Base-by-base conservation (phyloP, 1,140 invertebrate species). In the Patella vulgata region DNA sequence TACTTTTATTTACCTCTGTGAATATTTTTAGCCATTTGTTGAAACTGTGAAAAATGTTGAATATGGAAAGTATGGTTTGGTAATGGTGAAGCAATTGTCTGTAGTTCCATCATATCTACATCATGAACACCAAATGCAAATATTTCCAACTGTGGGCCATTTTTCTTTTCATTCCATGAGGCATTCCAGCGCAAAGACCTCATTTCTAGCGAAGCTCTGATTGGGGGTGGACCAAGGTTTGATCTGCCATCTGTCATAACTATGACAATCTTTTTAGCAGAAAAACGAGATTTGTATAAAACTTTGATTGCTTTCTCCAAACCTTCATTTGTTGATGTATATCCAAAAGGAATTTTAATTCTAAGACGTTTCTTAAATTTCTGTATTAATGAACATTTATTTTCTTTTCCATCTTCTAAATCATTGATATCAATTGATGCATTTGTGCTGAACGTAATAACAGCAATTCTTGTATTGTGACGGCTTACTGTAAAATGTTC, bases 121-220 rank as follows among this genome's bases (percentile, higher is more conserved):
- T 71, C 55, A 42, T 72, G 59, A 14, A 76, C 61, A 8, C 74
- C 74, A 55, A 76, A 74, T 14, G 66, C 65, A 54, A 61, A 76
- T 12, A 76, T 66, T 50, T 76, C 71, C 14, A 76, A 55, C 60
- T 76, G 74, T 21, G 74, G 74, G 42, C 74, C 74, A 28, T 44
- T 30, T 21, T 14, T 19, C 5, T 52, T 52, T n/a, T 36, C 43
- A 50, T 65, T 57, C 74, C 74, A 76, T 6, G 36, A 33, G n/a
- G 54, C 2, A 23, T 68, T 52, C 74, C 74, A 76, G 3, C 47
- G 23, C 0, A 74, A 61, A 12, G 67, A 74, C n/a, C 73, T 58
- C n/a, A 76, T 65, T 23, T 76, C 67, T 14, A 74, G 48, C 14
- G 74, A 68, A n/a, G 66, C 70, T 28, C 63, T 57, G 12, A 76